Conservation (phyloP, 2,888 invertebrate species). For the Pyrochroa serraticornis region DNA sequence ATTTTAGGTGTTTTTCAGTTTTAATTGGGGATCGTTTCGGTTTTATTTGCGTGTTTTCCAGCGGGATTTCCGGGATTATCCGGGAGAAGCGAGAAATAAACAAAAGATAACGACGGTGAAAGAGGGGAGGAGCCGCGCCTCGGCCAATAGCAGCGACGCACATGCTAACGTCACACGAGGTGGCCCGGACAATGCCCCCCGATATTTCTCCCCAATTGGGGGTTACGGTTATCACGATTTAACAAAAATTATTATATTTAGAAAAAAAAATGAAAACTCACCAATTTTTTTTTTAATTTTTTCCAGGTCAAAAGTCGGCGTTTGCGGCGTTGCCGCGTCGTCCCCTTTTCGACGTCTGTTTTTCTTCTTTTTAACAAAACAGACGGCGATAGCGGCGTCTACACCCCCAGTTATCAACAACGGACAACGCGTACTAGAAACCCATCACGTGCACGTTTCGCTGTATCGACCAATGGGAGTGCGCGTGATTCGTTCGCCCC, state of each 20-base stretch:
- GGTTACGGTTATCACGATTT: no score
- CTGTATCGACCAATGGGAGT: conserved; percentile 50
- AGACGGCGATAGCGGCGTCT: background rate
- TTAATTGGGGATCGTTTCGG: background rate
- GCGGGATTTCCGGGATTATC: conserved; percentile 11
- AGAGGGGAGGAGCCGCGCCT: conserved; percentile 35
- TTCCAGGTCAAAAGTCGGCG: conserved; percentile 7
- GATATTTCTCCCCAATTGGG: background rate
- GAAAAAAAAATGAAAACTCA: conserved; percentile 20
- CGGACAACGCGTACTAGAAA: conserved; percentile 17
- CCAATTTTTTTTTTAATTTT: background rate
- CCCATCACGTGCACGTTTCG: conserved; percentile 45
- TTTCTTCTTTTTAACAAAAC: no score
- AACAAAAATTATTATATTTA: no score
- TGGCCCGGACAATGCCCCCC: conserved; percentile 48
- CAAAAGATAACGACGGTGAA: conserved; percentile 34
- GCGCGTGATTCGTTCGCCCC: conserved; percentile 37
- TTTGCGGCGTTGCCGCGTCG: conserved; percentile 8
- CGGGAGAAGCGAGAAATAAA: conserved; percentile 32
- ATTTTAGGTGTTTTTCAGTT: background rate
- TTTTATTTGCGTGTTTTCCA: background rate
- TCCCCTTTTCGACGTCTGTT: no score
- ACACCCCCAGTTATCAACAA: conserved; percentile 1
- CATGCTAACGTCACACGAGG: conserved; percentile 53
- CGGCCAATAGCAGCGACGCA: conserved; percentile 49